Evolutionary conservation across 1,140 invertebrate species (phyloP), one percentile per base, ranked within the genome.

Genomic region (Holotrichia oblita): DNA sequence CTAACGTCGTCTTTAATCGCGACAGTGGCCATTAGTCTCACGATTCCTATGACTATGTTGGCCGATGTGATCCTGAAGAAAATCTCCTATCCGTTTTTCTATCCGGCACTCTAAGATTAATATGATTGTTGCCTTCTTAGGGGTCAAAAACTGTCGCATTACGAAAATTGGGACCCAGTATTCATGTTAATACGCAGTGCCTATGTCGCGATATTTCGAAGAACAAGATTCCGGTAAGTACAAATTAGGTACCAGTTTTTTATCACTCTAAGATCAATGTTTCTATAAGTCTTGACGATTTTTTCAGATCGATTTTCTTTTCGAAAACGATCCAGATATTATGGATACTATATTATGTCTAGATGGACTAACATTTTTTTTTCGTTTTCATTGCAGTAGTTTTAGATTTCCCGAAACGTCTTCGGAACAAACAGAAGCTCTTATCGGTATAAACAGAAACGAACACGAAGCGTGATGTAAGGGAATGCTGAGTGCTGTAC

Each of bases 1-100:
- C 87, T 97, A 80, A 97, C 96, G 17, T 96, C 95, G 40, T 96
- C 95, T 24, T 87, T 97, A 10, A 93, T 96, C 82, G 95, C 93
- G 69, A 97, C 95, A 6, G 86, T 97, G 79, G 92, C 95, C 40
- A 90, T 96, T 72, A 94, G 93, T 84, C 88, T 97, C 79, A 95
- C 94, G 77, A 95, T 97, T 87, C 96, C 96, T 34, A 89, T 97
- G 86, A 93, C 94, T 17, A 94, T 96, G 91, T 86, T 96, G 77
- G 93, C 94, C 72, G 95, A 97, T 89, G 90, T 95, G 41, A 83
- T 95, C 55, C 86, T 96, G 4, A 95, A 95, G 87, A 89, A 91
- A 83, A 90, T 95, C 22, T 87, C 91, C 3, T 96, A 95, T 84
- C 90, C 93, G 3, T 87, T 93, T 82, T 96, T 96, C 86, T 97